These are phyloP conservation scores for Petrocephalus sullivani DNA, from an alignment of 2,797 vertebrate genomes.

Conservation along the genomic window DNA sequence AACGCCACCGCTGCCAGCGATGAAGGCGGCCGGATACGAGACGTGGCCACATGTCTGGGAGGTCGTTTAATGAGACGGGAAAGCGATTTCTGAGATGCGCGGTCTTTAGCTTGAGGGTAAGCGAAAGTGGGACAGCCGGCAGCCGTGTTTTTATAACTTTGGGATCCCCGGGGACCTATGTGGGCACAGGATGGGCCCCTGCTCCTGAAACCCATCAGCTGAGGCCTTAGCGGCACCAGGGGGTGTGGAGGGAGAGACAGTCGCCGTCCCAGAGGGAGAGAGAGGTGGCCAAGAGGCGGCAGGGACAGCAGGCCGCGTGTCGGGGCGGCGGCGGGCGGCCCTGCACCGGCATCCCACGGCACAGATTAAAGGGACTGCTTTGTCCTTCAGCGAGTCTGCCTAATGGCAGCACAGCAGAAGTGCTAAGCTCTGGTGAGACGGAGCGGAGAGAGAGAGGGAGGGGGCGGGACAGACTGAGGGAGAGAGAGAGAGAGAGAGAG, in stretches of 20 bases:
- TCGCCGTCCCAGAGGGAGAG: not conserved
- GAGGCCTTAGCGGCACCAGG: conserved; percentile 16
- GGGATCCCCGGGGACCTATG: not conserved
- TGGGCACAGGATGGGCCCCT: not conserved
- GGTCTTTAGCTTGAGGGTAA: not conserved
- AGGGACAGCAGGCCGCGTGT: not conserved
- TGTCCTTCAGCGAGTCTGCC: conserved; percentile 36
- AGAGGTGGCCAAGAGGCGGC: not conserved
- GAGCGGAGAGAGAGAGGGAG: conserved; percentile 31
- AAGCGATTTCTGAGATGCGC: not conserved
- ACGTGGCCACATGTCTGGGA: not conserved
- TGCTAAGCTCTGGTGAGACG: conserved; percentile 34
- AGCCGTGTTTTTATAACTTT: not conserved
- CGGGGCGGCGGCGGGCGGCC: conserved; percentile 41
- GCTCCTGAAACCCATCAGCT: not conserved
- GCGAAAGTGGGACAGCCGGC: not conserved
- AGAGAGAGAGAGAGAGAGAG: conserved; percentile 26
- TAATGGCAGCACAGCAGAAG: conserved; percentile 35
- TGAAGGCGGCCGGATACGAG: not conserved
- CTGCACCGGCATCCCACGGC: conserved; percentile 33
- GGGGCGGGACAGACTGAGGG: conserved; percentile 24
- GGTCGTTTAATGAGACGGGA: not conserved
- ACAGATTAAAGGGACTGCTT: conserved; percentile 46
- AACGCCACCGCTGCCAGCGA: not conserved
- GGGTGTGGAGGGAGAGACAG: conserved; percentile 18